Conservation (phyloP, 2,113 vertebrate genomes). For the Notiomystis cincta region DNA sequence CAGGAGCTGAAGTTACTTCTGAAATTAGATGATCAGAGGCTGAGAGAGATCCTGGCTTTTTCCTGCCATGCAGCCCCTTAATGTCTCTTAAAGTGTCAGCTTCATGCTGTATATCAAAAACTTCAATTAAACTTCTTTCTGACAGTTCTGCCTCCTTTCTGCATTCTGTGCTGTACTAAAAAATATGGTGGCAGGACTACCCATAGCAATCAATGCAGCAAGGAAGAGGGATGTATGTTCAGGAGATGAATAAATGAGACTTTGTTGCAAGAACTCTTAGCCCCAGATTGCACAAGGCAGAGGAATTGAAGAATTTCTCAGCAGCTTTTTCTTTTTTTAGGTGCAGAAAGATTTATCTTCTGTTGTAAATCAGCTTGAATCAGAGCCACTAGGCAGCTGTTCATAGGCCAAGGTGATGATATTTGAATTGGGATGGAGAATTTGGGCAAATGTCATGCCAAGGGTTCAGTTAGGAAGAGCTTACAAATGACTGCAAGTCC, state of each 20-base stretch:
- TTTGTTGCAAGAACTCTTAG: not conserved
- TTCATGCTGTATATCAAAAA: not conserved
- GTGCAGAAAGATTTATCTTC: conserved; percentile 31
- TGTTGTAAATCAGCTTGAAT: conserved; percentile 6
- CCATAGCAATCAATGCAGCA: not conserved
- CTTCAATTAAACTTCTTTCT: not conserved
- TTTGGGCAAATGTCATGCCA: not conserved
- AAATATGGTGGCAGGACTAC: not conserved
- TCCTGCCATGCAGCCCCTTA: not conserved
- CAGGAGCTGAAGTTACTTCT: not conserved
- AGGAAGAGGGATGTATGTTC: not conserved
- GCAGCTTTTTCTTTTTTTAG: not conserved
- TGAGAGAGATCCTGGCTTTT: not conserved
- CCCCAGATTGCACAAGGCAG: not conserved
- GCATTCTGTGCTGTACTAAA: not conserved
- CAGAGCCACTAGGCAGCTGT: not conserved
- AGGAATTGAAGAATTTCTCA: not conserved
- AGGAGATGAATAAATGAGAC: not conserved
- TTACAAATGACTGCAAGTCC: not conserved
- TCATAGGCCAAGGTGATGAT: not conserved
- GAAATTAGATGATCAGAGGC: not conserved
- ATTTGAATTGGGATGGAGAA: not conserved
- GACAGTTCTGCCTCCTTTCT: not conserved
- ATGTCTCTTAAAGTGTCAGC: not conserved
- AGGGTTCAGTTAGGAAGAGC: not conserved